A percentile compares a stretch with the other conserved stretches of the same genome.
These are phyloP conservation scores for Nesidiocoris tenuis DNA, from an alignment of 2,888 invertebrate genomes.

Conservation along the genomic window DNA sequence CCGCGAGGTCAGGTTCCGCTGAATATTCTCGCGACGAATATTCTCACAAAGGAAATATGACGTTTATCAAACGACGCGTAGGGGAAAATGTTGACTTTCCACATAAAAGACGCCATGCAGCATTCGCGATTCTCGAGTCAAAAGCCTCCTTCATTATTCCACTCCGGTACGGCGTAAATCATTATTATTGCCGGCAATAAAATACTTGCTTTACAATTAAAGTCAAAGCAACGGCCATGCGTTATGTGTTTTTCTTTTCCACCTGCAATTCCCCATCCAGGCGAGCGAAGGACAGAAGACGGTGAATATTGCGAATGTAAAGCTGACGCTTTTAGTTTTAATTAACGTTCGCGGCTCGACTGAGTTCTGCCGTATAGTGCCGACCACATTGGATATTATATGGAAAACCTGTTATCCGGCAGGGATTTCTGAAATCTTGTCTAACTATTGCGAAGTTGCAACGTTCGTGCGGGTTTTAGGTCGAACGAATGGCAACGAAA, in stretches of 20 bases:
- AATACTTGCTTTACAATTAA: constrained; percentile 30
- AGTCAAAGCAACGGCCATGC: constrained; percentile 15
- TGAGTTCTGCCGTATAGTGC: too few species aligned
- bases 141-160: constrained; percentile 17
- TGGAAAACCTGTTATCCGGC: too few species aligned
- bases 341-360: not conserved
- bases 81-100: not conserved
- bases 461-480: too few species aligned
- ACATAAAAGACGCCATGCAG: not conserved
- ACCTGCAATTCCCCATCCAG: not conserved
- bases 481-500: too few species aligned
- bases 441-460: too few species aligned
- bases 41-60: too few species aligned
- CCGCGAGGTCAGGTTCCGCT: too few species aligned
- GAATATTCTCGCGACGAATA: too few species aligned
- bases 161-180: constrained; percentile 22
- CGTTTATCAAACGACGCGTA: not conserved
- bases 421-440: too few species aligned
- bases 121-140: not conserved
- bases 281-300: not conserved
- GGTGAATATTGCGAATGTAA: constrained; percentile 11
- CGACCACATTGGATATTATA: too few species aligned
- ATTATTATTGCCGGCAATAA: constrained; percentile 34
- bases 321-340: constrained; percentile 12
- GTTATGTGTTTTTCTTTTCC: not conserved